phyloP scores from a whole-genome alignment of 2,888 invertebrate species.

The Parnassius orleans region DNA sequence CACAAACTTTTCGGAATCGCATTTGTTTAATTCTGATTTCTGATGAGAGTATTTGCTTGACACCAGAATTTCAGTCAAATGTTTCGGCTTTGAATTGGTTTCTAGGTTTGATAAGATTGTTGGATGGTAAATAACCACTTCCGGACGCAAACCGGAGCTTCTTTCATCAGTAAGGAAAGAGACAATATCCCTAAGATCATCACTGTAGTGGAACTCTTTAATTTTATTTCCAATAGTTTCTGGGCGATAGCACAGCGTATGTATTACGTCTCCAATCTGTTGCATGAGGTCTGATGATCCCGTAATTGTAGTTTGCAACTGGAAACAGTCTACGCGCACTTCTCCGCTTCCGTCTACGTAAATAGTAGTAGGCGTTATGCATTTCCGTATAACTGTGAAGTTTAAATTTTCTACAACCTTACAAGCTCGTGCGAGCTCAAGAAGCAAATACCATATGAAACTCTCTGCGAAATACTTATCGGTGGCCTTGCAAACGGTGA shows the following conservation, averaged over 20 bases:
- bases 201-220: slow-evolving; percentile 56
- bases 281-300: slow-evolving; percentile 43
- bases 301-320: slow-evolving; percentile 38
- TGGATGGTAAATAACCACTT: slow-evolving; percentile 71
- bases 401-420: slow-evolving; percentile 52
- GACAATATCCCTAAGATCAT: slow-evolving; percentile 63
- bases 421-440: slow-evolving; percentile 60
- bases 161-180: slow-evolving; percentile 59
- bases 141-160: slow-evolving; percentile 54
- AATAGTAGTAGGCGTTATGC: slow-evolving; percentile 52
- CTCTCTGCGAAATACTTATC: slow-evolving; percentile 59
- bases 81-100: slow-evolving; percentile 41
- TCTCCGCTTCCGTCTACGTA: slow-evolving; percentile 60
- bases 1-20: slow-evolving; percentile 71
- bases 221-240: slow-evolving; percentile 41
- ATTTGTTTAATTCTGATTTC: slow-evolving; percentile 58
- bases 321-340: slow-evolving; percentile 66
- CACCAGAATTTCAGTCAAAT: slow-evolving; percentile 52
- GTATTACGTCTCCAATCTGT: slow-evolving; percentile 59
- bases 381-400: slow-evolving; percentile 54
- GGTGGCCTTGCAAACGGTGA: slow-evolving; percentile 52
- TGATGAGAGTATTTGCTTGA: slow-evolving; percentile 38
- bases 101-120: slow-evolving; percentile 71
- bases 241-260: slow-evolving; percentile 46
- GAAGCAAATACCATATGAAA: slow-evolving; percentile 67